Conservation (phyloP, 1,140 invertebrate genomes). For the Lepidurus couesii region DNA sequence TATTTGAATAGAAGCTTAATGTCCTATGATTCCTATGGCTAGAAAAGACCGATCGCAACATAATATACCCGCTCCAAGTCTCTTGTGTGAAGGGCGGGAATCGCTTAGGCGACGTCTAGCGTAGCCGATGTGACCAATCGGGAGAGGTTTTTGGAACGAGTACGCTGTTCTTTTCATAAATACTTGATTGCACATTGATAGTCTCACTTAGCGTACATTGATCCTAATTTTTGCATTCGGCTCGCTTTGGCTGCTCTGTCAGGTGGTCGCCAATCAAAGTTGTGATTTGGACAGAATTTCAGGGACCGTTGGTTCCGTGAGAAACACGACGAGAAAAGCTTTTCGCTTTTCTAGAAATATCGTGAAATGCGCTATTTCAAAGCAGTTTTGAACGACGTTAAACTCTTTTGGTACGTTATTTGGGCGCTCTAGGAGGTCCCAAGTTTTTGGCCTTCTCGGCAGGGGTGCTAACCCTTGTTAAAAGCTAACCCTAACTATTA, state of each 20-base stretch:
- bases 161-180: constrained; percentile 1
- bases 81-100: no score
- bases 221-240: not conserved
- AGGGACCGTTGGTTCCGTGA: not conserved
- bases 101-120: no score
- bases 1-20: not conserved
- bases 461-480: constrained; percentile 17
- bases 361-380: not conserved
- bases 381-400: not conserved
- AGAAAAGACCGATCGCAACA: not conserved
- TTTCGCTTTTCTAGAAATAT: not conserved
- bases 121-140: not conserved
- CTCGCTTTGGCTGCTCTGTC: not conserved
- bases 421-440: constrained; percentile 6
- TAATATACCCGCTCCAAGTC: no score
- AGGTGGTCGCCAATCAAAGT: constrained; percentile 15
- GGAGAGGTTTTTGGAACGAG: not conserved
- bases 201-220: not conserved
- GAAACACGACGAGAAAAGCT: not conserved
- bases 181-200: constrained; percentile 13
- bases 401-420: not conserved
- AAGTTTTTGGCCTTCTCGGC: not conserved
- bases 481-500: constrained; percentile 20
- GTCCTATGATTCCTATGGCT: not conserved
- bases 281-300: not conserved